A percentile compares a stretch with the other conserved stretches of the same genome.
phyloP scores from a whole-genome alignment of 2,888 invertebrate species.

The Heteropelma amictum region DNA sequence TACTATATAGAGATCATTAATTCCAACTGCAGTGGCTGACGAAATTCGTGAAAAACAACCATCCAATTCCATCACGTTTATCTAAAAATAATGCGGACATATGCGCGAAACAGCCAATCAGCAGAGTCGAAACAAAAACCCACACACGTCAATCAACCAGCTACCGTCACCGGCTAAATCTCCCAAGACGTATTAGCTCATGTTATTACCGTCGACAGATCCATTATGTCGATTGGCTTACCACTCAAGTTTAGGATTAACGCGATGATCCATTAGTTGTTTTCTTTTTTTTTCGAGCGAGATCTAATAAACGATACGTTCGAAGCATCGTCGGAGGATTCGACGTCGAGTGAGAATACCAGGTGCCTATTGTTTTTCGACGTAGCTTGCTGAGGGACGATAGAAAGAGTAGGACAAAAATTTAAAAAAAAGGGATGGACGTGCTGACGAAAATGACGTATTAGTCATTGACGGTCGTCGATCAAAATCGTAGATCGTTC shows the following conservation, averaged over 20 bases:
- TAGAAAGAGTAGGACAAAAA: not conserved
- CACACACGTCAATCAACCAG: not conserved
- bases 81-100: not conserved
- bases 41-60: not conserved
- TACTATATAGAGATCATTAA: too few relatives aligned
- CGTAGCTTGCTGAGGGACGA: not conserved
- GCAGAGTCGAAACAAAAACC: not conserved
- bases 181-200: not conserved
- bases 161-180: not conserved
- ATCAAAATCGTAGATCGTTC: conserved; percentile 63
- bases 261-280: not conserved
- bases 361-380: conserved; percentile 34
- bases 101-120: not conserved
- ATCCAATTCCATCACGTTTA: not conserved
- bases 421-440: conserved; percentile 17
- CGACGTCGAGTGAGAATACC: conserved; percentile 6
- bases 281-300: conserved; percentile 4
- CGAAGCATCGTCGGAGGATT: not conserved
- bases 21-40: too few relatives aligned
- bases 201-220: not conserved
- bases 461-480: conserved; percentile 72
- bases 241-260: not conserved
- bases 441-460: conserved; percentile 60
- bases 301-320: not conserved
- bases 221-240: not conserved